These are phyloP conservation scores for Allygus modestus DNA, from an alignment of 2,888 invertebrate genomes.

Conservation along the genomic window DNA sequence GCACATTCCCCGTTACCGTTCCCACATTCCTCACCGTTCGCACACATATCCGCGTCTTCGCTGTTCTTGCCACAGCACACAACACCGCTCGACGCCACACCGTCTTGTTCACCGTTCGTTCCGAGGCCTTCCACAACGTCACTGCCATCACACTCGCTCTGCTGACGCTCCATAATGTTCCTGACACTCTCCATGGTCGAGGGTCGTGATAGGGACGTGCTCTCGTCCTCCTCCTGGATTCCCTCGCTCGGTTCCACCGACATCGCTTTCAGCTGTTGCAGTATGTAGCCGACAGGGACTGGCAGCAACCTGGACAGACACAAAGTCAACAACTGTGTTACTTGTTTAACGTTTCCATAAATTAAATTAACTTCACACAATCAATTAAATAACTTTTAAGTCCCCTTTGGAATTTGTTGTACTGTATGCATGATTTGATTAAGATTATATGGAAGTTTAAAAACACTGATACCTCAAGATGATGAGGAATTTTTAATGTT, in stretches of 20 bases:
- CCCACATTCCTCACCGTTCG: background rate
- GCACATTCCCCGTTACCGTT: too few relatives aligned
- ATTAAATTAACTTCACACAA: too few relatives aligned
- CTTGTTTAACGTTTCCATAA: too few relatives aligned
- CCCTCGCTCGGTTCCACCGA: conserved; percentile 60
- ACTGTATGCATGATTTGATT: too few relatives aligned
- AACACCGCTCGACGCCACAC: background rate
- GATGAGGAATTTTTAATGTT: too few relatives aligned
- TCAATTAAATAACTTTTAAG: too few relatives aligned
- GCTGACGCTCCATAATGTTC: background rate
- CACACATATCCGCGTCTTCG: background rate
- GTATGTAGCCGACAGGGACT: conserved; percentile 65
- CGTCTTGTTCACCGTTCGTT: background rate
- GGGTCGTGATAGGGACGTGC: conserved; percentile 14
- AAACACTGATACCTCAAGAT: too few relatives aligned
- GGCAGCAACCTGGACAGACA: conserved; percentile 45
- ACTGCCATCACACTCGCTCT: background rate
- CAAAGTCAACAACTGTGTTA: too few relatives aligned
- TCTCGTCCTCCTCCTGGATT: conserved; percentile 57
- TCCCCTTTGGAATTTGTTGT: too few relatives aligned
- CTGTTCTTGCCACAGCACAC: background rate
- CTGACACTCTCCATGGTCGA: conserved; percentile 47
- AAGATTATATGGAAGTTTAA: too few relatives aligned
- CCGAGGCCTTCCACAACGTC: background rate
- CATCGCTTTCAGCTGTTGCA: conserved; percentile 64